Base-by-base conservation (phyloP, 2,797 vertebrate species). In the Scolopax bukidnonensis region DNA sequence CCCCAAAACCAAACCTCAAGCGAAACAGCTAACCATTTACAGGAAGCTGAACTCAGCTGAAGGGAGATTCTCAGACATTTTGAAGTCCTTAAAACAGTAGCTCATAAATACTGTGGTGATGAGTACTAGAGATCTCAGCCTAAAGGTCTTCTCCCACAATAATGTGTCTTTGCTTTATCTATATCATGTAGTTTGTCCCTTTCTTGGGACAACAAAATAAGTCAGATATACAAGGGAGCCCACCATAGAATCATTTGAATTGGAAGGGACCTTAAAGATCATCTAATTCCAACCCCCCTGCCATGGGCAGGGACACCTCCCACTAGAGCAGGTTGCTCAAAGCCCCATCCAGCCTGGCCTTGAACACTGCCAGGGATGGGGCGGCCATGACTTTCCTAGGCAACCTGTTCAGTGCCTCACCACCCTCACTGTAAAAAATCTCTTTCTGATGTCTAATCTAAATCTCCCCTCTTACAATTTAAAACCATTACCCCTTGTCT, bases 11-110 rank as follows among this genome's bases (percentile, higher is more conserved):
- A 84, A 85, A 76, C 63, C 70, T 92, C 79, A 77, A 38, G 68
- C 59, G 59, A 91, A 93, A 73, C 23, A 79, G 64, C 85, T 77
- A 67, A 90, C 27, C 27, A 9, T 88, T 93, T 95, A 33, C 79
- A 83, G 76, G 83, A 94, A 91, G 61, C 59, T 94, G 70, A 94
- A 60, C 79, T 95, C 71, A 85, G 56, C 79, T 89, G n/a, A 70
- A 93, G 75, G 71, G 71, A 65, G 33, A 28, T 59, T 56, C 21
- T 89, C 81, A 33, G 71, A 43, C 80, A 28, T 93, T 90, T 79
- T 87, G 11, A 74, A 83, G 47, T 85, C 38, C 53, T 92, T 90
- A 61, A 80, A 93, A 80, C n/a, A 59, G 28, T 27, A 74, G n/a
- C 16, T 59, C 12, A 1, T 94, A 83, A 94, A 83, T 91, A 63